Evolutionary conservation across 2,113 vertebrate species (phyloP).

Genomic region (Chitala chitala): DNA sequence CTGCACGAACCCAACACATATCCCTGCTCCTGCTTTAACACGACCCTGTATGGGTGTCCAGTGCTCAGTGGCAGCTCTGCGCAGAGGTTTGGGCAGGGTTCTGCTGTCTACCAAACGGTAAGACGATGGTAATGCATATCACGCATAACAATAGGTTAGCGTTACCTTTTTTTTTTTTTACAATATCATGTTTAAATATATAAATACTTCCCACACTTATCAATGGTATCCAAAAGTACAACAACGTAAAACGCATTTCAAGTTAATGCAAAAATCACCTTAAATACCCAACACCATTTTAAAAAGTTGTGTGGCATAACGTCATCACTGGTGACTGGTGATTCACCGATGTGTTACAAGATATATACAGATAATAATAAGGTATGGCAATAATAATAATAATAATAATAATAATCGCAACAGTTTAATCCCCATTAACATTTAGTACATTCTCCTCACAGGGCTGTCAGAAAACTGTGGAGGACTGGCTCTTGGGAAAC

Average conservation of each 20-base stretch:
- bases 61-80: background rate
- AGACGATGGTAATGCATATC: background rate
- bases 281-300: too few relatives aligned
- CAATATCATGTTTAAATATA: too few relatives aligned
- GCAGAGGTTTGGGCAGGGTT: conserved; percentile 27
- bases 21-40: conserved; percentile 54
- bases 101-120: conserved; percentile 37
- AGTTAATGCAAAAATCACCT: too few relatives aligned
- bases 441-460: conserved; percentile 19
- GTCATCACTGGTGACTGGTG: too few relatives aligned
- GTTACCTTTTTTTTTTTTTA: background rate
- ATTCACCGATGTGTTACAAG: too few relatives aligned
- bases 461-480: conserved; percentile 45
- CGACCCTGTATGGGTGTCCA: conserved; percentile 41
- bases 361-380: too few relatives aligned
- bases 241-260: too few relatives aligned
- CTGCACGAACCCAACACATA: conserved; percentile 29
- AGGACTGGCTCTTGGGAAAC: conserved; percentile 49
- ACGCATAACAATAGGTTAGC: background rate
- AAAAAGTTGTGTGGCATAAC: too few relatives aligned
- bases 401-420: too few relatives aligned
- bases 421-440: background rate
- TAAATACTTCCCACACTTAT: too few relatives aligned
- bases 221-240: too few relatives aligned
- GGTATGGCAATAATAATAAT: too few relatives aligned